Base-by-base conservation (phyloP, 2,113 vertebrate genomes). In the Motacilla tschutschensis region DNA sequence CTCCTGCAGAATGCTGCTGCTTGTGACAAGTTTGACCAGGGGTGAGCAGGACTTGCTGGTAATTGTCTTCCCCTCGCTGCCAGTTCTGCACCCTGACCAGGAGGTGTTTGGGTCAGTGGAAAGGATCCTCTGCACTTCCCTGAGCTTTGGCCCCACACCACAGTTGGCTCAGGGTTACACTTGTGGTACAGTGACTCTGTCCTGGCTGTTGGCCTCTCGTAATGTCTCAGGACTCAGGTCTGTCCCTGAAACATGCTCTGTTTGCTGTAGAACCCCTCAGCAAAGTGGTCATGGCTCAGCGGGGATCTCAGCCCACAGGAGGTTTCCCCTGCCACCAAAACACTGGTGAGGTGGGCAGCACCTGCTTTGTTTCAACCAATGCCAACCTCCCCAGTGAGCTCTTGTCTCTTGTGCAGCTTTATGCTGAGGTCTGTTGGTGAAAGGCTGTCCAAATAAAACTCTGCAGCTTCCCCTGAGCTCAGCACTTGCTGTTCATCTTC, bases 101-200 rank as follows among this genome's bases (percentile, higher is more conserved):
- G 47, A 81, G 50, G 24, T 26, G 10, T 31, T 43, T 0, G 0
- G 53, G 41, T 81, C 70, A 7, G 7, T 28, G 31, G 40, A 29
- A 36, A 44, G 50, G 46, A 33, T 85, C 70, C 60, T 59, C 5
- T 48, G 78, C 64, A 21, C 17, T n/a, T 41, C 76, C 36, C 38
- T 38, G 48, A 43, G 33, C 83, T 82, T 28, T 65, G 38, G 40
- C 20, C 22, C 38, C 1, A 0, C 0, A 0, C 10, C 40, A 26
- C 51, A 36, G 14, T 7, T 50, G 60, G 26, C n/a, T 4, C 44
- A 66, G 62, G n/a, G 38, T 57, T 28, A 4, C 17, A 3, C 33
- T 21, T 35, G 31, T 51, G 36, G 46, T n/a, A 2, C 29, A 55
- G 55, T n/a, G 38, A 43, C 11, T 76, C 54, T 9, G 1, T 51